phyloP scores from a whole-genome alignment of 2,888 invertebrate species.

The Ophion ventricosus region DNA sequence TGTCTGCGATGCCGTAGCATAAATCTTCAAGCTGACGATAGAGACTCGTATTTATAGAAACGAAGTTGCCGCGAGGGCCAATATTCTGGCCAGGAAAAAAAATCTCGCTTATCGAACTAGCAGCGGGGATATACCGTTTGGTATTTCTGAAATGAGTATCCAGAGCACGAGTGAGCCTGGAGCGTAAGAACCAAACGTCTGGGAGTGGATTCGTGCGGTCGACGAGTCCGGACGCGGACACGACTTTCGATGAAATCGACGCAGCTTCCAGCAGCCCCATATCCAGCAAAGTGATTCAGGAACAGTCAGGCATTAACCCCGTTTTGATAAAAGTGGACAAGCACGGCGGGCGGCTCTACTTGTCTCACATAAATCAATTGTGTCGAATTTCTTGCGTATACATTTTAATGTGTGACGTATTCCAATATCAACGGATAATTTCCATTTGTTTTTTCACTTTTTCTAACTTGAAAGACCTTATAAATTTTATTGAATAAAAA shows the following conservation, averaged over 20 bases:
- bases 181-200: slow-evolving; percentile 51
- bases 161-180: slow-evolving; percentile 54
- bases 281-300: slow-evolving; percentile 67
- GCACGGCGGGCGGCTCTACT: slow-evolving; percentile 55
- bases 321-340: slow-evolving; percentile 69
- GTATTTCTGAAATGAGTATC: slow-evolving; percentile 55
- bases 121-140: slow-evolving; percentile 14
- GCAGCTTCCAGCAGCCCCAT: slow-evolving; percentile 62
- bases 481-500: not conserved
- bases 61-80: slow-evolving; percentile 50
- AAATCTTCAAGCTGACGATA: slow-evolving; percentile 7
- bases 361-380: slow-evolving; percentile 75
- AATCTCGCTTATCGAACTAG: slow-evolving; percentile 11
- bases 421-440: not conserved
- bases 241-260: slow-evolving; percentile 54
- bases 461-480: not conserved
- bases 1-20: slow-evolving; percentile 1
- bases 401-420: not conserved
- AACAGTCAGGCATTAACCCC: slow-evolving; percentile 68
- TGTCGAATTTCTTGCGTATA: slow-evolving; percentile 19
- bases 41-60: slow-evolving; percentile 34
- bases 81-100: slow-evolving; percentile 35
- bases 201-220: slow-evolving; percentile 27
- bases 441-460: not conserved
- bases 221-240: slow-evolving; percentile 60